Conservation (phyloP, 1,140 invertebrate genomes). For the Sarcophaga peregrina region DNA sequence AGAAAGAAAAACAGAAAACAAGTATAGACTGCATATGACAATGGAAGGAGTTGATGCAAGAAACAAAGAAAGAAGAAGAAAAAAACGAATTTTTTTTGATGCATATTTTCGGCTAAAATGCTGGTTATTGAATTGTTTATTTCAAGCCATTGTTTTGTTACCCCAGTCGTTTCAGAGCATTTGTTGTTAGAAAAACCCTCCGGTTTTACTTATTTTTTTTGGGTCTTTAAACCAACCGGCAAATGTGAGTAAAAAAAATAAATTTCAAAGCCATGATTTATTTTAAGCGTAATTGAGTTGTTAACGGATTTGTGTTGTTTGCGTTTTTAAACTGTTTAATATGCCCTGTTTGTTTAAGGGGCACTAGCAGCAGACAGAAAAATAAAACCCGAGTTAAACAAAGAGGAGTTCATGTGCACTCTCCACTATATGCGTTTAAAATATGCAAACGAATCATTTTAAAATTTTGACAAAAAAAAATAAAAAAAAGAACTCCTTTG, state of each 20-base stretch:
- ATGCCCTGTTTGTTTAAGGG: no score
- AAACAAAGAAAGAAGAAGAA: background rate
- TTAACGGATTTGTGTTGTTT: conserved; percentile 3
- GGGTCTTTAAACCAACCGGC: background rate
- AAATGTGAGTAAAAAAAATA: background rate
- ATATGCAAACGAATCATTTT: background rate
- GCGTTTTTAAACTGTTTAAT: background rate
- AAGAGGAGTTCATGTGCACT: no score
- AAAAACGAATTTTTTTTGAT: background rate
- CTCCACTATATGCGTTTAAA: background rate
- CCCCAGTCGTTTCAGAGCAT: background rate
- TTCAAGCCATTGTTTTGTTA: background rate
- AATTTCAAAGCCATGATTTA: conserved; percentile 10
- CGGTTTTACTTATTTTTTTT: background rate
- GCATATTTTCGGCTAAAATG: conserved; percentile 11
- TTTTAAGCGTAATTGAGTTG: conserved; percentile 36
- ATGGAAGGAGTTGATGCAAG: background rate
- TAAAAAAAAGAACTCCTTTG: no score
- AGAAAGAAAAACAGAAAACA: background rate
- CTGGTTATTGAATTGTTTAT: conserved; percentile 24
- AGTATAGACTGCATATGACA: background rate
- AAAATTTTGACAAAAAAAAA: no score
- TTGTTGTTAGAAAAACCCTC: background rate
- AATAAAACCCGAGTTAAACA: no score
- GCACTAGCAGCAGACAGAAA: no score